phyloP scores from a whole-genome alignment of 2,797 vertebrate genomes.

The Poecilia picta region DNA sequence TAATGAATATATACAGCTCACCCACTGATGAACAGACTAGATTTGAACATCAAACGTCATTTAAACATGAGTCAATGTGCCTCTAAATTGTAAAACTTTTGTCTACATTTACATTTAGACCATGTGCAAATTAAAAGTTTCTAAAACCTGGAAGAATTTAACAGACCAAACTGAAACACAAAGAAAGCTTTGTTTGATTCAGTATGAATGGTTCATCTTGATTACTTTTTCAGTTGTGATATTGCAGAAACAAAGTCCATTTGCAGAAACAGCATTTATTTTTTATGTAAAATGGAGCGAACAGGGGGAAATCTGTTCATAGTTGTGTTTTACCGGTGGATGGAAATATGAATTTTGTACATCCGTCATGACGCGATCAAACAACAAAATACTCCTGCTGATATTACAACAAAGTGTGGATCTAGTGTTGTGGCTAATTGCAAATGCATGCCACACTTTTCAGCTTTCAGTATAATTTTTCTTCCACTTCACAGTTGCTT shows the following conservation, averaged over 20 bases:
- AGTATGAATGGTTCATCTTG: neutral
- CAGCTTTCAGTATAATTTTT: neutral
- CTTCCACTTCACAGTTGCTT: neutral
- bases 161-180: neutral
- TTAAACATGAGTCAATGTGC: neutral
- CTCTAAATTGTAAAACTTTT: neutral
- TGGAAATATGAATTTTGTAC: neutral
- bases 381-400: neutral
- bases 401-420: too few relatives aligned
- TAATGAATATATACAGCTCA: neutral
- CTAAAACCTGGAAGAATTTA: neutral
- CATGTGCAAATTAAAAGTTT: neutral
- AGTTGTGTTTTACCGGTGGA: neutral
- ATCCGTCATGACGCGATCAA: neutral
- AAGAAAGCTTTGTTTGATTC: neutral
- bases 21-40: neutral
- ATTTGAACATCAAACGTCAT: neutral
- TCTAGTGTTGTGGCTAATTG: neutral
- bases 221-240: neutral
- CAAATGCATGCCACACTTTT: neutral
- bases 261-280: neutral
- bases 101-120: neutral
- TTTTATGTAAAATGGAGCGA: neutral
- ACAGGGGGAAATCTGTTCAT: neutral
- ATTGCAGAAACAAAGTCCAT: neutral